Base-by-base conservation (phyloP, 1,140 invertebrate genomes). In the Brevipalpus yothersi region DNA sequence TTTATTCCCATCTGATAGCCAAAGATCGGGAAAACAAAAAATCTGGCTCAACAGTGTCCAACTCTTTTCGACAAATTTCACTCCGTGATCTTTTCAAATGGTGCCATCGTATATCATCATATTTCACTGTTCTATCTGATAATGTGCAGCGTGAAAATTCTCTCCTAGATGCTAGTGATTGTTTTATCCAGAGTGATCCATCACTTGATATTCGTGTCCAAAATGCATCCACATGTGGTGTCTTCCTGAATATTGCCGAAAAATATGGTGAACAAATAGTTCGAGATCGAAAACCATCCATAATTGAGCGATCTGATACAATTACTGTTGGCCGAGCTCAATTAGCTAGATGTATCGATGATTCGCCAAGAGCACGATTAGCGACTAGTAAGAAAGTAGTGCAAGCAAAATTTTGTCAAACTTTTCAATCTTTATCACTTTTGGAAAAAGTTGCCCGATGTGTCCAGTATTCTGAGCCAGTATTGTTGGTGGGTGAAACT, bases 401-500 rank as follows among this genome's bases (percentile, higher is more conserved):
- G 7, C 10, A 53, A 58, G 13, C n/a, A 13, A 11, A 40, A 21
- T 65, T 66, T 62, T 66, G 62, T 13, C 58, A 61, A 31, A 67
- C 88, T 0, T 77, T 82, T 63, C 76, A 82, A 67, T 79, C 87
- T 1, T 74, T 80, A 39, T 80, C 79, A 66, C 74, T 98, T 3
- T 69, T 98, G 21, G 94, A 99, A 74, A 77, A 81, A 42, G 80
- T 96, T 39, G 79, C 82, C 11, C 82, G 81, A 59, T 86, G 84
- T 69, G 78, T 96, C 0, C 73, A 72, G 3, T 77, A 83, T 56
- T 80, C 81, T 43, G 94, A 99, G 71, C 87, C 93, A 0, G 85
- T 97, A 3, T 72, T 99, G 10, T 72, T 99, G 8, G 90, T 96
- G 1, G 95, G 95, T 54, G 95, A 99, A 74, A 99, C 94, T 0